Evolutionary conservation across 2,113 vertebrate species (phyloP).

Genomic region (Ascaphus truei): DNA sequence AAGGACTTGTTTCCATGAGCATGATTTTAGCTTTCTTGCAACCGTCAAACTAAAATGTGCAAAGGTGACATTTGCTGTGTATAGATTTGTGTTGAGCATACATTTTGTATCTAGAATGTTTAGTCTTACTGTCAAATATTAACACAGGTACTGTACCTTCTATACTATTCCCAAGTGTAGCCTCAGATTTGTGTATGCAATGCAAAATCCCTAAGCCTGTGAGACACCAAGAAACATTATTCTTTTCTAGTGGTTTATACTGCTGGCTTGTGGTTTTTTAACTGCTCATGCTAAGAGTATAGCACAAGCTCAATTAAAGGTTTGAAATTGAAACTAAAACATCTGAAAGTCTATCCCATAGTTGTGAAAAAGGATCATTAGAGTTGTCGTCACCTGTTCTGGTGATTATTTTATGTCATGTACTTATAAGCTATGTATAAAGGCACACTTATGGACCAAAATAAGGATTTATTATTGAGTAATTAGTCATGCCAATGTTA

Average conservation of each 20-base stretch:
- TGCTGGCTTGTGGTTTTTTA: not conserved
- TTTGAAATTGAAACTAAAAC: no score
- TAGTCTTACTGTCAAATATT: slow-evolving; percentile 25
- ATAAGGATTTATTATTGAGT: no score
- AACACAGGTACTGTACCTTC: slow-evolving; percentile 11
- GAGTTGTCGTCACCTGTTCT: no score
- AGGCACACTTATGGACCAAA: no score
- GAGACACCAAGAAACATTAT: not conserved
- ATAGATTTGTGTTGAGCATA: not conserved
- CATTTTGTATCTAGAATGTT: slow-evolving; percentile 22
- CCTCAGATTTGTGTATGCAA: not conserved
- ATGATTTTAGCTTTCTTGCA: slow-evolving; percentile 3
- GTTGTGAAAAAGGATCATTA: no score
- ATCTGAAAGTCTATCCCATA: no score
- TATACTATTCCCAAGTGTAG: not conserved
- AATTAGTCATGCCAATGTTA: no score
- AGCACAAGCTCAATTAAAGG: not conserved
- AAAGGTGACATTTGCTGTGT: not conserved
- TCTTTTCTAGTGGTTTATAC: slow-evolving; percentile 1
- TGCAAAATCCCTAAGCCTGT: not conserved
- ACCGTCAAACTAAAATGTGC: not conserved
- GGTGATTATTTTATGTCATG: no score
- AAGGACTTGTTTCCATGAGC: not conserved
- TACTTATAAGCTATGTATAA: no score
- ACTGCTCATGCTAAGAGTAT: not conserved